Evolutionary conservation across 2,888 invertebrate species (phyloP).

Genomic region (Odontothrips loti): DNA sequence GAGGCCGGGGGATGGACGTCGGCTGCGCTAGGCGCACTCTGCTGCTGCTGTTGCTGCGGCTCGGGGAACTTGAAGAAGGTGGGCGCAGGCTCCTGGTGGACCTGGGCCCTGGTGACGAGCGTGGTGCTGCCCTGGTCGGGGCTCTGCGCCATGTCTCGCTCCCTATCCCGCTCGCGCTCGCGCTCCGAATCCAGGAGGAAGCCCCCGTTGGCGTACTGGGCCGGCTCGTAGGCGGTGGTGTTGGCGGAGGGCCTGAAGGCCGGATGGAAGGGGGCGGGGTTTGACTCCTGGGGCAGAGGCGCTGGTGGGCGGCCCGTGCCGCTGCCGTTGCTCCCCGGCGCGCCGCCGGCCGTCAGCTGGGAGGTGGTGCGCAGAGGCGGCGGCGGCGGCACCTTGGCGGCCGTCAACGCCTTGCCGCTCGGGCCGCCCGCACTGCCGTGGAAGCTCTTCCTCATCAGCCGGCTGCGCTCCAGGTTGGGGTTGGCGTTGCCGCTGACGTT

Average conservation of each 20-base stretch:
- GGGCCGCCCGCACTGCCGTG: slow-evolving; percentile 62
- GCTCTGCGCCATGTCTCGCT: background rate
- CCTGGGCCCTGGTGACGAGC: slow-evolving; percentile 79
- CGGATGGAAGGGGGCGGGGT: slow-evolving; percentile 59
- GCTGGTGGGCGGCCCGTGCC: slow-evolving; percentile 51
- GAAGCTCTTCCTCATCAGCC: slow-evolving; percentile 83
- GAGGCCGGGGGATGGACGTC: background rate
- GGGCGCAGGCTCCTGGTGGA: slow-evolving; percentile 59
- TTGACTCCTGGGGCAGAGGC: slow-evolving; percentile 44
- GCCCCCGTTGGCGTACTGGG: slow-evolving; percentile 51
- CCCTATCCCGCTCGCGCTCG: slow-evolving; percentile 38
- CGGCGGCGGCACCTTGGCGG: slow-evolving; percentile 78
- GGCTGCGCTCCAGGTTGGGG: slow-evolving; percentile 79
- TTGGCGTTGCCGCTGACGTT: slow-evolving; percentile 51
- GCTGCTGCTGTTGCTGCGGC: slow-evolving; percentile 47
- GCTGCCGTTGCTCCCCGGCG: slow-evolving; percentile 45
- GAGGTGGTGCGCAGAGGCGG: slow-evolving; percentile 84
- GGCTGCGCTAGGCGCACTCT: slow-evolving; percentile 33
- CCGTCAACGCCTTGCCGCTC: slow-evolving; percentile 68
- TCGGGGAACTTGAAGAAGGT: slow-evolving; percentile 39
- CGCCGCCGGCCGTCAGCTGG: slow-evolving; percentile 56
- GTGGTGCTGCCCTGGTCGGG: slow-evolving; percentile 45
- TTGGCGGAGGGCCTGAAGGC: slow-evolving; percentile 50
- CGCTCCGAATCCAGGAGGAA: slow-evolving; percentile 45
- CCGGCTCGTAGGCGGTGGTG: slow-evolving; percentile 45